Evolutionary conservation across 2,888 invertebrate species (phyloP), one percentile per base, ranked within the genome.

Genomic region (Epinotia nisella): DNA sequence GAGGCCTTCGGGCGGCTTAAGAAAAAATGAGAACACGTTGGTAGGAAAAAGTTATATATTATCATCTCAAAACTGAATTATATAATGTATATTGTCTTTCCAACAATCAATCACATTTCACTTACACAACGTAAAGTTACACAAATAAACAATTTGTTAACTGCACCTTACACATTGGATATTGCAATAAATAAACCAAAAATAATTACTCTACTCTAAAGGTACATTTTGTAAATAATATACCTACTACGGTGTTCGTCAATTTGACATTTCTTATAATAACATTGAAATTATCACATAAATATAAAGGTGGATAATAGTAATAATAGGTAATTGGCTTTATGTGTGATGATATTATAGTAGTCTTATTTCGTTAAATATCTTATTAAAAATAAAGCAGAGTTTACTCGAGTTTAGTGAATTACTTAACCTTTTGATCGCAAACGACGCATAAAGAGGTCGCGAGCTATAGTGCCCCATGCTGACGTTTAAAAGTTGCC

Each of bases 101-200:
- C 83, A 90, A 90, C 88, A 89, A 88, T 87, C 78, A 88, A 89
- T 89, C 89, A 90, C 90, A 88, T 85, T 87, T 85, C 78, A 82
- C 80, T 84, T 68, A 71, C 35, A 70, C 82, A 83, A 82, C 80
- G 81, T 83, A 84, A 80, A 79, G 75, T 79, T 79, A 78, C 80
- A 81, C 75, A 85, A 83, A 85, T 83, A 85, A 85, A 82, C 80
- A 78, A 83, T 84, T 85, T 87, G 85, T 83, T 86, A 80, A 78
- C 83, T 82, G 84, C 85, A 86, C 83, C 82, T 78, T 76, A 75
- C 74, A 80, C 76, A 76, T 76, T 65, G 60, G n/a, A 61, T 67
- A 61, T 65, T 60, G 21, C 56, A 35, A 58, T 64, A 68, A 41
- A 55, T 68, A 59, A 56, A 73, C 56, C 51, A 69, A 58, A 62